Conservation (phyloP, 1,140 invertebrate species). For the Maconellicoccus hirsutus region DNA sequence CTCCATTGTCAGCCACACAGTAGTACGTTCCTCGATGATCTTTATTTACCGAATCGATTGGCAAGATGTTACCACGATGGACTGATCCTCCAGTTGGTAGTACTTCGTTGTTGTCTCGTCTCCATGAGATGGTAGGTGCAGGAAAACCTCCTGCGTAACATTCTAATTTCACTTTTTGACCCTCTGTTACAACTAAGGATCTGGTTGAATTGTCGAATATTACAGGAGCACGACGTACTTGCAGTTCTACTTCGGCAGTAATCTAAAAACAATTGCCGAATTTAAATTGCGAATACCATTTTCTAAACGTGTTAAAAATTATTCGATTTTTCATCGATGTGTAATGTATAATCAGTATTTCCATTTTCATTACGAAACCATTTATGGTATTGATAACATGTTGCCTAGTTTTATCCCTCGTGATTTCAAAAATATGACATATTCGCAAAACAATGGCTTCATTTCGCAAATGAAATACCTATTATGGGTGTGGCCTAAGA, state of each 20-base stretch:
- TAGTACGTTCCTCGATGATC: constrained; percentile 86
- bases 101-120: constrained; percentile 83
- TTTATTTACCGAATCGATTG: constrained; percentile 65
- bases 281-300: not conserved
- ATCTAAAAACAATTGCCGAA: constrained; percentile 34
- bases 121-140: constrained; percentile 72
- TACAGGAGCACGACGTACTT: constrained; percentile 72
- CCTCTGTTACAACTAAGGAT: constrained; percentile 70
- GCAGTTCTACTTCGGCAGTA: constrained; percentile 65
- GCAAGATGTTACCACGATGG: constrained; percentile 72
- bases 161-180: constrained; percentile 62
- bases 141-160: constrained; percentile 80
- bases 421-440: too few relatives aligned
- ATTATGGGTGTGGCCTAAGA: too few relatives aligned
- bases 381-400: too few relatives aligned
- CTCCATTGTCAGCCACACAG: constrained; percentile 84
- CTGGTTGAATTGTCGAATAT: constrained; percentile 87
- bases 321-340: too few relatives aligned
- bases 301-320: too few relatives aligned
- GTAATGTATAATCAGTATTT: too few relatives aligned
- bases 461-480: too few relatives aligned
- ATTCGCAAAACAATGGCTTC: too few relatives aligned
- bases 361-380: too few relatives aligned
- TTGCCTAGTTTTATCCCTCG: too few relatives aligned
- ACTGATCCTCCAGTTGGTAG: constrained; percentile 76